Evolutionary conservation across 1,140 invertebrate species (phyloP).

Genomic region (Samia ricini): DNA sequence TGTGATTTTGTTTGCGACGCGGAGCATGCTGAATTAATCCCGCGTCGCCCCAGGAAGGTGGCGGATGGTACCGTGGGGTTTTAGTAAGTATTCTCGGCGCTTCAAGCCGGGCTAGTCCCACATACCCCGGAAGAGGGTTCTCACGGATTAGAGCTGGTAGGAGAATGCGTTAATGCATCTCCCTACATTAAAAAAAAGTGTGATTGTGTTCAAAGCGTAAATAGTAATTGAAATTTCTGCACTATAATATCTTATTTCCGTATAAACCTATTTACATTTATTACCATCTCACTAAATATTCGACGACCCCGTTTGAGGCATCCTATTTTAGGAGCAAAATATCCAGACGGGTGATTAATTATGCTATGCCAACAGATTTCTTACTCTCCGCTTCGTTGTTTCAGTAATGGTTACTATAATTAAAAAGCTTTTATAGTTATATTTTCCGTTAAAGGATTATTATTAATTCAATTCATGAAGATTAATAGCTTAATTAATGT

Average conservation of each 20-base stretch:
- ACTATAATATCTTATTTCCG: neutral
- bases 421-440: neutral
- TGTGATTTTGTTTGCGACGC: no score
- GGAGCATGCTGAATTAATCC: no score
- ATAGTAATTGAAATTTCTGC: no score
- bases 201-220: no score
- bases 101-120: no score
- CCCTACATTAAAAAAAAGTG: no score
- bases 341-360: slow-evolving; percentile 5
- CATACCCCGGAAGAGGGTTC: no score
- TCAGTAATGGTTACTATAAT: neutral
- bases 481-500: neutral
- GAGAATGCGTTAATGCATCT: no score
- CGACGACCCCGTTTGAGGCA: neutral
- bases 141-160: no score
- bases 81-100: no score
- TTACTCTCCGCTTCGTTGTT: neutral
- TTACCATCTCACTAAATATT: neutral
- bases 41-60: no score
- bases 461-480: neutral
- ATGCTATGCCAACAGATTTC: neutral
- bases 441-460: neutral
- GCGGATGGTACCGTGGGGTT: no score
- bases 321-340: neutral
- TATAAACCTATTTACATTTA: neutral